phyloP scores from a whole-genome alignment of 2,888 invertebrate genomes.

The Epistrophe eligans region DNA sequence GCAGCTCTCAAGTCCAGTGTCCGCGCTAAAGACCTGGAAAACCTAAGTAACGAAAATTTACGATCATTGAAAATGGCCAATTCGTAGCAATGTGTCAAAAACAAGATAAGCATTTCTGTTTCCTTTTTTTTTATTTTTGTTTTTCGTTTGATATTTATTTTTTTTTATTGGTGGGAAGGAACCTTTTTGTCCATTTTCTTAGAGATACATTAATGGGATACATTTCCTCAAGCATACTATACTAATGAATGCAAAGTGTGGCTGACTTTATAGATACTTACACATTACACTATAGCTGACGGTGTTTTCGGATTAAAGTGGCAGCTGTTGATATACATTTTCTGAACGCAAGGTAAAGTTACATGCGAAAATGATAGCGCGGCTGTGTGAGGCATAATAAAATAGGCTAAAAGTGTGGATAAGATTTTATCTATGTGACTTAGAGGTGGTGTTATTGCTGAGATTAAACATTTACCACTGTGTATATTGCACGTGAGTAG shows the following conservation, averaged over 20 bases:
- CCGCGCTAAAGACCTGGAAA: constrained; percentile 47
- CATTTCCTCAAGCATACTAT: constrained; percentile 56
- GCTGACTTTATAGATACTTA: constrained; percentile 41
- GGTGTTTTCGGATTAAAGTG: constrained; percentile 73
- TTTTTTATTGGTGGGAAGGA: constrained; percentile 37
- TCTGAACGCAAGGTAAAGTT: constrained; percentile 48
- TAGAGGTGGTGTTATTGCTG: constrained; percentile 50
- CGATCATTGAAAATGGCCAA: constrained; percentile 74
- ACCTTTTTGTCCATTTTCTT: constrained; percentile 72
- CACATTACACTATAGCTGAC: constrained; percentile 35
- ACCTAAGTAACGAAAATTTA: constrained; percentile 62
- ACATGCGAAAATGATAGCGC: constrained; percentile 65
- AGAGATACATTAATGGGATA: constrained; percentile 70
- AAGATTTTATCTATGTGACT: constrained; percentile 71
- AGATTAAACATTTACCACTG: constrained; percentile 71
- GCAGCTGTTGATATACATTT: constrained; percentile 76
- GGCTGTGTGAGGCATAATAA: constrained; percentile 55
- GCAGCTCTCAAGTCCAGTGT: constrained; percentile 36
- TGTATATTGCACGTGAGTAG: constrained; percentile 27
- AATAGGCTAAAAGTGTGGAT: constrained; percentile 73
- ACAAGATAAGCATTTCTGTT: constrained; percentile 68
- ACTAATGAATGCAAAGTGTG: constrained; percentile 72
- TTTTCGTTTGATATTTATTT: constrained; percentile 26
- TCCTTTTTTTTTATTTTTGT: too few species aligned
- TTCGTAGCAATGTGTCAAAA: constrained; percentile 76